Percentiles rank a stretch among this genome's conserved stretches.
These are phyloP conservation scores for Coptodon bakossiorum DNA, from an alignment of 2,113 vertebrate genomes.

Conservation along the genomic window DNA sequence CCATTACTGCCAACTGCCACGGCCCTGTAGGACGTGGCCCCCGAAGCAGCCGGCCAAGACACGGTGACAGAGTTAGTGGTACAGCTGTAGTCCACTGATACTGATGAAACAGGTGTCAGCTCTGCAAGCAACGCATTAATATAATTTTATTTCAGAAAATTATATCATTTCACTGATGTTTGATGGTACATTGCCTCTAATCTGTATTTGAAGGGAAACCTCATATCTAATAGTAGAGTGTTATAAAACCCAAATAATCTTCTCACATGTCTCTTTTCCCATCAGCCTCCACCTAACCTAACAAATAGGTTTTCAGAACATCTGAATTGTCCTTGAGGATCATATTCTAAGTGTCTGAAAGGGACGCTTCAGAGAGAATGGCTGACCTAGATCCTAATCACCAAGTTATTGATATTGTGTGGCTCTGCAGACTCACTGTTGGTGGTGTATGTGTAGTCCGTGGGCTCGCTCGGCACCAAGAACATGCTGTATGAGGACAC, in stretches of 20 bases:
- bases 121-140: conserved; percentile 12
- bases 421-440: conserved; percentile 67
- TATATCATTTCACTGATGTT: neutral
- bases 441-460: conserved; percentile 43
- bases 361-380: conserved; percentile 37
- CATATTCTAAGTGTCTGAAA: conserved; percentile 51
- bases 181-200: neutral
- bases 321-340: conserved; percentile 28
- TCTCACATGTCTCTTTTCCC: neutral
- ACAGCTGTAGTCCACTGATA: conserved; percentile 62
- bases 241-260: neutral
- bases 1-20: neutral
- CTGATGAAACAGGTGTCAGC: conserved; percentile 40
- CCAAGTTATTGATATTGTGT: conserved; percentile 34
- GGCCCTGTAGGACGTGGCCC: conserved; percentile 58
- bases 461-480: conserved; percentile 63
- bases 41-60: conserved; percentile 48
- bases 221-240: neutral
- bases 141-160: neutral
- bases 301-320: conserved; percentile 16
- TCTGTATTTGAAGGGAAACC: neutral
- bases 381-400: conserved; percentile 57
- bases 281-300: neutral
- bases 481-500: conserved; percentile 67
- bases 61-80: conserved; percentile 8